A percentile compares a stretch with the other conserved stretches of the same genome.
Evolutionary conservation across 2,888 invertebrate species (phyloP).

Genomic region (Erebia palarica): DNA sequence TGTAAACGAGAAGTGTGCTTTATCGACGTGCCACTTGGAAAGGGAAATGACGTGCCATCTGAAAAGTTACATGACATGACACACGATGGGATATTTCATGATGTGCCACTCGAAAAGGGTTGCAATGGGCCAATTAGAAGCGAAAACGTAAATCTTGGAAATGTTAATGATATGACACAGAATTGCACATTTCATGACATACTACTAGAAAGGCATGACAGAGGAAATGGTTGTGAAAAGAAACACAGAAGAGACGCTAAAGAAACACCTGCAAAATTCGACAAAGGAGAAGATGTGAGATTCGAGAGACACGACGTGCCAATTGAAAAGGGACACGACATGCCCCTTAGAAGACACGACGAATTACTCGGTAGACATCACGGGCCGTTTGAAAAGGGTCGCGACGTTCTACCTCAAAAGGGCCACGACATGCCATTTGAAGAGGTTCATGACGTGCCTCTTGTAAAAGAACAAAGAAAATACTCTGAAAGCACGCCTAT

Average conservation of each 20-base stretch:
- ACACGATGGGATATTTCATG: background rate
- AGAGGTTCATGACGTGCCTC: background rate
- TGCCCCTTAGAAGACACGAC: background rate
- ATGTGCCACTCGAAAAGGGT: background rate
- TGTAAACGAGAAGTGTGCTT: background rate
- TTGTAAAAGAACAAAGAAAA: background rate
- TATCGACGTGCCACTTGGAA: background rate
- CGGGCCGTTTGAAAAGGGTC: background rate
- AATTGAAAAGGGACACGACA: background rate
- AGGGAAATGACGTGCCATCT: background rate
- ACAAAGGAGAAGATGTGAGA: background rate
- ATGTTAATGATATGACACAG: background rate
- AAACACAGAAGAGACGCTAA: background rate
- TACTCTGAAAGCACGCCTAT: constrained; percentile 14
- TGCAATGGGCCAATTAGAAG: background rate
- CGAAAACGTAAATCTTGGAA: background rate
- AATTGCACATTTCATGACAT: background rate
- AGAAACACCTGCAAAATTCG: background rate
- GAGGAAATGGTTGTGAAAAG: background rate
- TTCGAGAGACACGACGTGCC: background rate
- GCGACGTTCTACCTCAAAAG: background rate
- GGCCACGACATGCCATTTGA: background rate
- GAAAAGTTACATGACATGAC: background rate
- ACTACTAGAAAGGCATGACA: background rate
- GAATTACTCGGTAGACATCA: background rate